Evolutionary conservation across 2,113 vertebrate species (phyloP).

Genomic region (Notothenia rossii): DNA sequence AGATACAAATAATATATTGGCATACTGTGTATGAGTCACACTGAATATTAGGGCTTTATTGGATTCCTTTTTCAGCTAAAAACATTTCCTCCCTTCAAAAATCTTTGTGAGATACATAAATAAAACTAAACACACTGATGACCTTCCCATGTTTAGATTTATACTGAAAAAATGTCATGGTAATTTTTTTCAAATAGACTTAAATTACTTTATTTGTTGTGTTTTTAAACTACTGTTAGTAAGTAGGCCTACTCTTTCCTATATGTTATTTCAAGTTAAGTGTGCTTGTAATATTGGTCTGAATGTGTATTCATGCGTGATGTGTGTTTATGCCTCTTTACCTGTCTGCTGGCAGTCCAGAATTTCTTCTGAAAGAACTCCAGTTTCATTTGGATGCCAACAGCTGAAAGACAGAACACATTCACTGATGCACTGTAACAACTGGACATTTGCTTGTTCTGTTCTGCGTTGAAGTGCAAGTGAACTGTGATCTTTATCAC

Average conservation of each 20-base stretch:
- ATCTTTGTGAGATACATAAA: not conserved
- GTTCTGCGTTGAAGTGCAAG: not conserved
- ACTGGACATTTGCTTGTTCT: constrained; percentile 7
- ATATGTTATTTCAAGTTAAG: not conserved
- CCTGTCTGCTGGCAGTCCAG: constrained; percentile 99
- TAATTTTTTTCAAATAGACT: not conserved
- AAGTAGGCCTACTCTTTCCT: not conserved
- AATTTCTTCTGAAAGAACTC: constrained; percentile 99
- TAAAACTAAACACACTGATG: not conserved
- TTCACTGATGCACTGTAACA: constrained; percentile 28
- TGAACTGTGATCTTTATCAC: constrained; percentile 16
- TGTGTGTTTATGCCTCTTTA: constrained; percentile 58
- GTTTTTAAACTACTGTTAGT: not conserved
- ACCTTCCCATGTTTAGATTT: not conserved
- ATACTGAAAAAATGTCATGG: not conserved
- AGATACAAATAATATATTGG: constrained; percentile 26
- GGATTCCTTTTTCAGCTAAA: not conserved
- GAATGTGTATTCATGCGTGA: not conserved
- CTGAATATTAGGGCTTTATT: constrained; percentile 10
- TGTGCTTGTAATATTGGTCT: not conserved
- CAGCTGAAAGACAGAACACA: constrained; percentile 88
- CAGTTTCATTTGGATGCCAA: constrained; percentile 99
- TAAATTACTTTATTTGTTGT: not conserved
- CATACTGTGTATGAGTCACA: not conserved
- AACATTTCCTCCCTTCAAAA: constrained; percentile 16